Conservation (phyloP, 2,797 vertebrate species). For the Anolis apletophallus region DNA sequence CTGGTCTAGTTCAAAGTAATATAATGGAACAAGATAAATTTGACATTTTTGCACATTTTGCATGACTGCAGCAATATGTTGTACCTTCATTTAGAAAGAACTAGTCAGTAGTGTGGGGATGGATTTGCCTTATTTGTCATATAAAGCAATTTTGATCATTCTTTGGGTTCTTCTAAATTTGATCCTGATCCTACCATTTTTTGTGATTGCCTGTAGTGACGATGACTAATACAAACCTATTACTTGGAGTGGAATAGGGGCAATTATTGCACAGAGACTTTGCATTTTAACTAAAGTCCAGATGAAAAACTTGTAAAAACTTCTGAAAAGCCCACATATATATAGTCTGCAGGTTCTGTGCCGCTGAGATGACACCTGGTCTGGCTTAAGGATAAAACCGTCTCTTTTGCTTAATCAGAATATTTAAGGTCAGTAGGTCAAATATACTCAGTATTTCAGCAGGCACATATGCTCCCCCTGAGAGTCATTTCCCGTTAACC, state of each 20-base stretch:
- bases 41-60: background rate
- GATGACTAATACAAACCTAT: background rate
- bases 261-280: background rate
- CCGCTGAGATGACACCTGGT: background rate
- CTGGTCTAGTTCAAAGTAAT: too few relatives aligned
- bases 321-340: background rate
- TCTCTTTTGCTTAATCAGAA: conserved; percentile 20
- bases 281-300: conserved; percentile 14
- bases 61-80: background rate
- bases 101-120: too few relatives aligned
- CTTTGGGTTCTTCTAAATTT: background rate
- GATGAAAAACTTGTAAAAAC: conserved; percentile 1
- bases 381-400: conserved; percentile 22
- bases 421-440: conserved; percentile 39
- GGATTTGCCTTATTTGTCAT: background rate
- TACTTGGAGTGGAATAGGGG: background rate
- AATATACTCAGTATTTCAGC: conserved; percentile 36
- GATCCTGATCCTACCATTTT: background rate
- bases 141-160: background rate
- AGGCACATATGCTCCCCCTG: conserved; percentile 21
- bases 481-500: conserved; percentile 37
- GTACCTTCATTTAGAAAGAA: background rate
- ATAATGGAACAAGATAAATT: background rate
- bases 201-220: background rate
- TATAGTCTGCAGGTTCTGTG: background rate